Evolutionary conservation across 2,888 invertebrate genomes (phyloP).

Genomic region (Drosophila subquinaria): DNA sequence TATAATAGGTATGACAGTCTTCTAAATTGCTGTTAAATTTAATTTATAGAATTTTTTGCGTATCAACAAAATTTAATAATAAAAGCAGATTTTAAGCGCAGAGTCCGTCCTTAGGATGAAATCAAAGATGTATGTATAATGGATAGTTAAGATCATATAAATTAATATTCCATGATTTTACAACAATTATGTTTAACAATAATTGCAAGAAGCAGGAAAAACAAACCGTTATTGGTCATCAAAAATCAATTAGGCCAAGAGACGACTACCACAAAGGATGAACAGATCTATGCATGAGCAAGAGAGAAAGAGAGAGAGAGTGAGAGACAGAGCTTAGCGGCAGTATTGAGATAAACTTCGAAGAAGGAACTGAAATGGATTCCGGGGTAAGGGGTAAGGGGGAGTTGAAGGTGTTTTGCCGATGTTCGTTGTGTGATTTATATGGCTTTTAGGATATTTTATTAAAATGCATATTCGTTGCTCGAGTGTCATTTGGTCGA

Average conservation of each 20-base stretch:
- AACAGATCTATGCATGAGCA: not conserved
- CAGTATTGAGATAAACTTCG: slow-evolving; percentile 13
- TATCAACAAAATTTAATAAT: no score
- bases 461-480: slow-evolving; percentile 86
- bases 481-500: slow-evolving; percentile 84
- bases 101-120: not conserved
- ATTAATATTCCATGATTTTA: not conserved
- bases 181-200: not conserved
- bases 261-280: not conserved
- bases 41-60: no score
- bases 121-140: not conserved
- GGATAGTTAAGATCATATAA: not conserved
- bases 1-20: no score
- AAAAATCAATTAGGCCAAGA: slow-evolving; percentile 42
- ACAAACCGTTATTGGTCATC: slow-evolving; percentile 56
- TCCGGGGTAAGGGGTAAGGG: not conserved
- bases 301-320: not conserved
- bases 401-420: slow-evolving; percentile 11
- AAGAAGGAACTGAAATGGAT: not conserved
- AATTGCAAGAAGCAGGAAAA: slow-evolving; percentile 36
- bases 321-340: not conserved
- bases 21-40: no score
- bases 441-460: slow-evolving; percentile 86
- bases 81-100: no score
- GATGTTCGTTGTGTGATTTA: slow-evolving; percentile 82